Evolutionary conservation across 2,113 vertebrate species (phyloP), one percentile per base, ranked within the genome.

Genomic region (Melanotaenia duboulayi): DNA sequence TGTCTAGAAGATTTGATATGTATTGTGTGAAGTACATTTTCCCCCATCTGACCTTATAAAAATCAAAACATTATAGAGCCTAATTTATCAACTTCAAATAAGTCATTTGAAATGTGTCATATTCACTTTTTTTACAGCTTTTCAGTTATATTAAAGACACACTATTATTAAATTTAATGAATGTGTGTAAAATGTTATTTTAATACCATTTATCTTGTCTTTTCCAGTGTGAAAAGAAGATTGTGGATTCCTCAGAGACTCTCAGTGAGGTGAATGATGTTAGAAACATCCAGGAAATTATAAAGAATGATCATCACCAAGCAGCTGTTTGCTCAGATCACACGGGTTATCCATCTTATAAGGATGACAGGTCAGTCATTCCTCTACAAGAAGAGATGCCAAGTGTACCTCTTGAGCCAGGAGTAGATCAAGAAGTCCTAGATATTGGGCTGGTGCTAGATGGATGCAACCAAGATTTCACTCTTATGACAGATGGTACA

Each of bases 161-260:
- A 4, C 0, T 42, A 7, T 16, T 7, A 17, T 22, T 11, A 11
- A 37, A n/a, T 19, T 44, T 5, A 44, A 44, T 17, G 40, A 42
- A n/a, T 0, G 5, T n/a, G 16, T 48, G 1, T 48, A 48, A 8
- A 48, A 7, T 19, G 44, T 72, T 66, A 49, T 10, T 49, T 49
- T 6, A 28, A 37, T 44, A n/a, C 1, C 60, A 5, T 73, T 62
- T 46, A 22, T 12, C 40, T 17, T 69, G 65, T 84, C 55, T 49
- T 44, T 78, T 83, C 3, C 74, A 94, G 92, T 55, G 19, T 69
- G 32, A 60, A 56, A 82, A 70, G 83, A 56, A 63, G 7, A 40
- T 14, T 46, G 46, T 46, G 35, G 39, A 73, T 9, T 44, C 54
- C 6, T 23, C 57, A 57, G 78, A 84, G 4, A 82, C 51, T 37